phyloP scores from a whole-genome alignment of 2,888 invertebrate species.

The Cremastobaeus sp. region DNA sequence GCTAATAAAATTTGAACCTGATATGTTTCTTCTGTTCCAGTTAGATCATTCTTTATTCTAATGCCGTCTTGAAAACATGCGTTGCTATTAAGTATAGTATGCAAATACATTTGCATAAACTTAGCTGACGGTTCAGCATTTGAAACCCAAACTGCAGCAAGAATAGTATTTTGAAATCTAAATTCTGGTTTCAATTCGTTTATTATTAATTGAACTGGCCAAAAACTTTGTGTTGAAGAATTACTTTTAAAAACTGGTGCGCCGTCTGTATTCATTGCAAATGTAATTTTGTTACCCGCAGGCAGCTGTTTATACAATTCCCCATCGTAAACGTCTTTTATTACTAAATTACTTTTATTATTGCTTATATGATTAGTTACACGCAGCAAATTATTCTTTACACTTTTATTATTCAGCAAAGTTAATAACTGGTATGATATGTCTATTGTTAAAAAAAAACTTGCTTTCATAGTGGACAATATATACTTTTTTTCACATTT shows the following conservation, averaged over 20 bases:
- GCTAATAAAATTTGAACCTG: background rate
- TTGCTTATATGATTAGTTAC: background rate
- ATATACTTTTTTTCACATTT: background rate
- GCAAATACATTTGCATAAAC: conserved; percentile 23
- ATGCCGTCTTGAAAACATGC: background rate
- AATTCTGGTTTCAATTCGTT: conserved; percentile 19
- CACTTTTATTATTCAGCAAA: background rate
- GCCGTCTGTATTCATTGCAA: conserved; percentile 57
- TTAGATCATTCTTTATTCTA: background rate
- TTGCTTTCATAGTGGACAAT: conserved; percentile 1
- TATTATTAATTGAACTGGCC: conserved; percentile 22
- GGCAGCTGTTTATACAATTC: conserved; percentile 33
- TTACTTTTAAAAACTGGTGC: conserved; percentile 38
- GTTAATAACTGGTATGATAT: conserved; percentile 3
- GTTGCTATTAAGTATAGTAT: conserved; percentile 1
- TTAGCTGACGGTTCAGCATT: conserved; percentile 12
- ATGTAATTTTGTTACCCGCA: conserved; percentile 41
- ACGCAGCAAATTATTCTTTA: background rate
- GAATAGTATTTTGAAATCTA: conserved; percentile 16
- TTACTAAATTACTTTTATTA: background rate
- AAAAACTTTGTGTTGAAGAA: conserved; percentile 12
- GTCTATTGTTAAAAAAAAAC: conserved; percentile 6
- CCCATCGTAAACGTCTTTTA: conserved; percentile 12
- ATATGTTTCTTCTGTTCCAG: background rate
- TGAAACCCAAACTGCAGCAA: conserved; percentile 27